Base-by-base conservation (phyloP, 2,797 vertebrate species). In the Kryptopterus vitreolus region DNA sequence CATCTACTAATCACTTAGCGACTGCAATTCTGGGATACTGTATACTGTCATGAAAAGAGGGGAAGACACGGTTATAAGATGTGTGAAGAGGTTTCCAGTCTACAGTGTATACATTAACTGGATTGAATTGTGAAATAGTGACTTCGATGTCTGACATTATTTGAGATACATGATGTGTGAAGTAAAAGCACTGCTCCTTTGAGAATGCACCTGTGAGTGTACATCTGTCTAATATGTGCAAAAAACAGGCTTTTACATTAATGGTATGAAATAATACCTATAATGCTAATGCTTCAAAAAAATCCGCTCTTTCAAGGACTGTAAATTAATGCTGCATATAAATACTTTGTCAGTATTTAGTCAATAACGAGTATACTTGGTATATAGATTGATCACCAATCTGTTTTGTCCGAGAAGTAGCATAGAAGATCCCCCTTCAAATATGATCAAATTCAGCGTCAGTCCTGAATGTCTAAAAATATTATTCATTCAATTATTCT, bases 401-500 rank as follows among this genome's bases (percentile, higher is more conserved):
- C 3, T 58, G 22, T 26, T 20, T 22, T 43, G 15, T 43, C n/a
- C 16, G 43, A 15, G 22, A 58, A 74, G 15, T 26, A 43, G 3
- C 15, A 1, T n/a, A 6, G 15, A 22, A 69, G 48, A 18, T 50
- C 2, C 26, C 10, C 38, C 29, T 69, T 68, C 2, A 50, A 76
- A 72, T 55, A 77, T 72, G 72, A 11, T 70, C n/a, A 43, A 68
- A 75, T 78, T 74, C 52, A 35, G 22, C 10, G n/a, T 74, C 6
- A 82, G 70, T 52, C 58, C 59, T 53, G 18, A n/a, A 46, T 71
- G 70, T 52, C 59, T 35, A 20, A 63, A 57, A 73, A 18, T 61
- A 82, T 82, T 65, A 78, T 78, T 73, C 68, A 74, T 82, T 58
- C 61, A 82, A 24, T 78, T 78, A 82, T 73, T 57, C 50, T 55